Evolutionary conservation across 2,888 invertebrate species (phyloP).

Genomic region (Gymnosoma rotundatum): DNA sequence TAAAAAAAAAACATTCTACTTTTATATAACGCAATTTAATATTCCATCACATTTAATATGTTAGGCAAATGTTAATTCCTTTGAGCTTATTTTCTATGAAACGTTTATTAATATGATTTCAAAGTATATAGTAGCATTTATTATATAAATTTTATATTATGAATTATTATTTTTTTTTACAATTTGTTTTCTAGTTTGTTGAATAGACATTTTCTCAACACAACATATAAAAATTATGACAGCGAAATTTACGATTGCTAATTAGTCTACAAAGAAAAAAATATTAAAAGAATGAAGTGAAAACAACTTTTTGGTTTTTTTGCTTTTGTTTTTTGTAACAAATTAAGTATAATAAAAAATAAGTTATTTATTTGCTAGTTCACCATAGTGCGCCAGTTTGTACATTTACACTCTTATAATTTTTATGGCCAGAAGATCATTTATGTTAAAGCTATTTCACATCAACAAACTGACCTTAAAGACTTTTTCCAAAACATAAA

Average conservation of each 20-base stretch:
- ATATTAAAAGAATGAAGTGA: neutral
- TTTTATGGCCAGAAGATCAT: constrained; percentile 50
- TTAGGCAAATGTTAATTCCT: constrained; percentile 61
- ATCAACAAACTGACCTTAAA: constrained; percentile 52
- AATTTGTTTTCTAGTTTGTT: constrained; percentile 39
- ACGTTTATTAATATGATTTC: constrained; percentile 38
- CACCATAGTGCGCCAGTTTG: neutral
- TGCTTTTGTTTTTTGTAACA: constrained; percentile 53
- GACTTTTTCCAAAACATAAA: constrained; percentile 49
- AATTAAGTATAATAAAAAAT: constrained; percentile 65
- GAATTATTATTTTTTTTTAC: constrained; percentile 41
- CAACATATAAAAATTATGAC: constrained; percentile 63
- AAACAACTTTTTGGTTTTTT: constrained; percentile 4
- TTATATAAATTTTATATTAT: constrained; percentile 16
- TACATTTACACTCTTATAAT: constrained; percentile 23
- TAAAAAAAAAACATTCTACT: neutral
- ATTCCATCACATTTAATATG: constrained; percentile 28
- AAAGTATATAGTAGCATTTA: constrained; percentile 30
- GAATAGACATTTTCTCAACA: constrained; percentile 29
- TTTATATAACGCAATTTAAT: neutral
- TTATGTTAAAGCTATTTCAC: constrained; percentile 39
- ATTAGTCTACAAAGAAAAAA: constrained; percentile 57
- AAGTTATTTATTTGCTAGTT: constrained; percentile 58
- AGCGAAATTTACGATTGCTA: constrained; percentile 67
- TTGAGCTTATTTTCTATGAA: constrained; percentile 55